Evolutionary conservation across 2,797 vertebrate species (phyloP).

Genomic region (Microhierax caerulescens): DNA sequence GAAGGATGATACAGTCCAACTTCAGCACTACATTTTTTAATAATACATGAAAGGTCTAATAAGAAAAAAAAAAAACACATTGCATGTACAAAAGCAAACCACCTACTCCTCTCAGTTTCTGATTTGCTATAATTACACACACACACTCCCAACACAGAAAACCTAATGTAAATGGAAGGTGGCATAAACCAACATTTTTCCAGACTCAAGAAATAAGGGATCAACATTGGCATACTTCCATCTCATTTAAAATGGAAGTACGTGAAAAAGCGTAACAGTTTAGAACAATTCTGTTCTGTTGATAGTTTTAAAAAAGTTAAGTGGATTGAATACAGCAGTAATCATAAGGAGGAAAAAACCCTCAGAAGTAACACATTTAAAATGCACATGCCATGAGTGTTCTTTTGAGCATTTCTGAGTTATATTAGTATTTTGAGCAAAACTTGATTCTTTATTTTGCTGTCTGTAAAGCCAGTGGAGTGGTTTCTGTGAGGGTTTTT

Average conservation of each 20-base stretch:
- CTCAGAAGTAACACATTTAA: neutral
- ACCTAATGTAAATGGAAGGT: neutral
- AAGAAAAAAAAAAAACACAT: neutral
- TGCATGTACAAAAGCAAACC: neutral
- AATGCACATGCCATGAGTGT: neutral
- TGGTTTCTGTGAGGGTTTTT: neutral
- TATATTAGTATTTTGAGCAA: neutral
- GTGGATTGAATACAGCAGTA: neutral
- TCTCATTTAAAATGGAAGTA: neutral
- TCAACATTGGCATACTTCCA: neutral
- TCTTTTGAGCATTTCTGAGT: neutral
- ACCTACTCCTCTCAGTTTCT: neutral
- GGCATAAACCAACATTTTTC: neutral
- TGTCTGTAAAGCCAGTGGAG: neutral
- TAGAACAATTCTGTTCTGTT: neutral
- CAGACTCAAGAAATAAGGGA: neutral
- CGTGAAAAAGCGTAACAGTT: neutral
- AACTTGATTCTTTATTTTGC: neutral
- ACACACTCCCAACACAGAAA: neutral
- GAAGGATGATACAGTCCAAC: neutral
- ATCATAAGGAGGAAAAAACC: neutral
- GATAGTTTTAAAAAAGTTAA: neutral
- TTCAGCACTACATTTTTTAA: neutral
- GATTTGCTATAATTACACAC: neutral
- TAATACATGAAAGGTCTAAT: neutral